These are phyloP conservation scores for Ceratoteleas bidentatus DNA, from an alignment of 1,140 invertebrate species.

Conservation along the genomic window DNA sequence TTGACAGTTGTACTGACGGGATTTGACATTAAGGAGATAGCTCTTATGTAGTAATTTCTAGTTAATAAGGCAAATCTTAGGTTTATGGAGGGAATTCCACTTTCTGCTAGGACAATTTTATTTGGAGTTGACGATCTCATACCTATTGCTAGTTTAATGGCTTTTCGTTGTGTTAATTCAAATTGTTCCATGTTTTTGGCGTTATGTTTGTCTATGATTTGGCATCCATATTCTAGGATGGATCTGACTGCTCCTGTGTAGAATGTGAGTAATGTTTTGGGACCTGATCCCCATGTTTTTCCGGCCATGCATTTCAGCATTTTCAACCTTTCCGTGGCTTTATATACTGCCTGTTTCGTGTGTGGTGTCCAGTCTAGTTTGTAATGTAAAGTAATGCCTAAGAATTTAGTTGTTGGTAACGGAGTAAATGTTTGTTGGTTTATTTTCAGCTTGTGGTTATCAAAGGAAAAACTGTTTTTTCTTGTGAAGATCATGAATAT, in stretches of 20 bases:
- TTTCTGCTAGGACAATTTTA: not conserved
- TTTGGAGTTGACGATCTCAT: constrained; percentile 2
- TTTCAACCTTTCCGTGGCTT: constrained; percentile 8
- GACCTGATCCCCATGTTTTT: constrained; percentile 23
- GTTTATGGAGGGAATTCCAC: not conserved
- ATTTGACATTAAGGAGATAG: not conserved
- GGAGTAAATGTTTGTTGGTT: too few relatives aligned
- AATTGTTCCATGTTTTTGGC: not conserved
- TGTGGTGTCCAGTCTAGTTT: constrained; percentile 21
- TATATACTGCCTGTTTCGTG: too few relatives aligned
- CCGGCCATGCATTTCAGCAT: constrained; percentile 13
- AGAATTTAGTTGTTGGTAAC: constrained; percentile 7
- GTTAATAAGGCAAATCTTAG: not conserved
- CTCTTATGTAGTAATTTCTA: not conserved
- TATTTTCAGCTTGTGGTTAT: too few relatives aligned
- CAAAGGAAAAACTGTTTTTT: not conserved
- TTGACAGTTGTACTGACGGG: not conserved
- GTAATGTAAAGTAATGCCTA: not conserved
- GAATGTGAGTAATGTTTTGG: constrained; percentile 4
- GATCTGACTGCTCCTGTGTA: constrained; percentile 6
- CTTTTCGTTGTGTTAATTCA: constrained; percentile 6
- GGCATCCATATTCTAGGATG: constrained; percentile 8
- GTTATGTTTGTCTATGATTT: not conserved
- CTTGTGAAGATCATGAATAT: constrained; percentile 17
- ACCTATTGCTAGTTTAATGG: constrained; percentile 5